These are phyloP conservation scores for Ceratina australensis DNA, from an alignment of 1,140 invertebrate species.

Conservation along the genomic window DNA sequence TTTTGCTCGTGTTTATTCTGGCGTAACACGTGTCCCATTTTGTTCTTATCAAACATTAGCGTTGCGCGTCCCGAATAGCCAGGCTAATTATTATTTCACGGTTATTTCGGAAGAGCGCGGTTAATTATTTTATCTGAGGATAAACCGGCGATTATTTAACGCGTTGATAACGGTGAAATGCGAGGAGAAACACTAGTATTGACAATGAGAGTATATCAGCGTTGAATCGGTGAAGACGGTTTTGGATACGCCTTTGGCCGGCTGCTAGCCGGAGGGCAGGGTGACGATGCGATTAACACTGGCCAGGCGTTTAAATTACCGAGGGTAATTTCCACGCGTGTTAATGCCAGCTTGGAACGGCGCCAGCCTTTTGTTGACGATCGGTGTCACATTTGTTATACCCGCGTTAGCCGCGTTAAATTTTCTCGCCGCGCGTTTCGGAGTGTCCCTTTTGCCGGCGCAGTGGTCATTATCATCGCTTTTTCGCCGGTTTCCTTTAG, in stretches of 20 bases:
- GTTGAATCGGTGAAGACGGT: background rate
- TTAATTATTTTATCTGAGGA: too few species aligned
- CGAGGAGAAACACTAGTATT: background rate
- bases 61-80: too few species aligned
- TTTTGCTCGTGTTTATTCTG: too few species aligned
- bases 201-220: background rate
- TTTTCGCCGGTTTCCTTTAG: background rate
- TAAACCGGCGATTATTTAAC: too few species aligned
- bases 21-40: too few species aligned
- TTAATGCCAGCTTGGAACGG: conserved; percentile 47
- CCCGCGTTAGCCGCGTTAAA: conserved; percentile 41
- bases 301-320: conserved; percentile 52
- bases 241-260: background rate
- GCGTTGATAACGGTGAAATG: background rate
- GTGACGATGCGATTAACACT: conserved; percentile 42
- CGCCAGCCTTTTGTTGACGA: conserved; percentile 57
- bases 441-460: background rate
- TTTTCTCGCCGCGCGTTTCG: conserved; percentile 16
- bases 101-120: too few species aligned
- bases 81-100: too few species aligned
- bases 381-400: conserved; percentile 56
- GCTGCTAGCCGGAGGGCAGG: background rate
- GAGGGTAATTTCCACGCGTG: conserved; percentile 51
- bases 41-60: too few species aligned
- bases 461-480: background rate